Base-by-base conservation (phyloP, 2,797 vertebrate species). In the Chiroxiphia lanceolata region DNA sequence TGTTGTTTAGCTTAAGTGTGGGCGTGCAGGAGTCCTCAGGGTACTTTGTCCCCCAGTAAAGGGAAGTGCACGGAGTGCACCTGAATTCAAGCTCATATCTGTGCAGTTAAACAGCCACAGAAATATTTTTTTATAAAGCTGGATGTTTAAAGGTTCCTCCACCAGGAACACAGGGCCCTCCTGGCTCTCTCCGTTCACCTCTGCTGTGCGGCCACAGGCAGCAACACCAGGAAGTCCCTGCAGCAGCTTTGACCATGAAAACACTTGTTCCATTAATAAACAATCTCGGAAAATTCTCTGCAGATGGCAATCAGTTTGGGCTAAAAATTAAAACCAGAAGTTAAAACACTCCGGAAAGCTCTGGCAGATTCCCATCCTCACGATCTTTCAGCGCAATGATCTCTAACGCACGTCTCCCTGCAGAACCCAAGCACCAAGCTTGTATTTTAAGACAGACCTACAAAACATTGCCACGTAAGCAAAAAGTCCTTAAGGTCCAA, bases 301-400 rank as follows among this genome's bases (percentile, higher is more conserved):
- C 83, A 65, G 76, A 38, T 72, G 64, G 69, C 2, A 3, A 71
- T 54, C 31, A 9, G 57, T 77, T 93, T 71, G 64, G 51, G 61
- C 65, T 78, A 68, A 72, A 88, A 94, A 94, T 86, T 54, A 83
- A 93, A 94, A 91, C 44, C 47, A 59, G 91, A 90, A 93, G 61
- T 57, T 61, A 54, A 71, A 91, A 78, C 76, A 48, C 53, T 60
- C 65, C 54, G 14, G 0, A 83, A 70, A 47, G 13, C 61, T 80
- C 72, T 74, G 47, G 48, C 72, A 75, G 83, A 68, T 65, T 82
- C 63, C 77, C 4, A 16, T 50, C 78, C 72, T 85, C 48, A 6
- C 3, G 4, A 15, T 50, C 29, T 77, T 87, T 50, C 69, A 27
- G 61, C 7, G 8, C 8, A 29, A 86, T 40, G 67, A 69, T 86